Base-by-base conservation (phyloP, 2,797 vertebrate species). In the Xerus rutilus region DNA sequence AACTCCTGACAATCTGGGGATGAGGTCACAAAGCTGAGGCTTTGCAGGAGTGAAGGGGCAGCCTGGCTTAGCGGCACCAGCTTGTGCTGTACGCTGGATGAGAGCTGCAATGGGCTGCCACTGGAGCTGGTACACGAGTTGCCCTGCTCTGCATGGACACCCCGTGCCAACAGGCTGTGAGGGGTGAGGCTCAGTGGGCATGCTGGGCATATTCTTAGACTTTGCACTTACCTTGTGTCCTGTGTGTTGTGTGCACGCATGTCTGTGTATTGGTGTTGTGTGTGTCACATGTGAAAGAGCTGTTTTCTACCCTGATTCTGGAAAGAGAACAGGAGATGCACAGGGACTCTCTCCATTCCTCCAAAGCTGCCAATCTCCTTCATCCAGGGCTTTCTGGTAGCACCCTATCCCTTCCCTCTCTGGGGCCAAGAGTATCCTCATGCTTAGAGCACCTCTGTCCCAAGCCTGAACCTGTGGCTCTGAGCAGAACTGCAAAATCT, bases 1-100 rank as follows among this genome's bases (percentile, higher is more conserved):
- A 98, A 65, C 54, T 39, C 97, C 98, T 94, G 97, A 98, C 97
- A 97, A 97, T 97, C 96, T 95, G 86, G 93, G 96, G 97, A 97
- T 94, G 96, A 97, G 95, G 98, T 96, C 96, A 97, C 93, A 95
- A 98, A 98, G 96, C 96, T 89, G 95, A 97, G 91, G 94, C 93
- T 97, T 98, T 96, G 96, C 96, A 62, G 96, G 98, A 97, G 96
- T 70, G 25, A 89, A 84, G 93, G 90, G 89, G 93, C 94, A 96
- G 97, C 96, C 94, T 95, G 91, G 94, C 96, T 97, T 97, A 97
- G 74, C 83, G 91, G 95, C 92, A 78, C 77, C 86, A 86, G 65
- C 97, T 95, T 89, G 89, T 96, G 74, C 95, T 3, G 0, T 2
- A 7, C 57, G 30, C 43, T 52, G 43, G n/a, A n/a, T 8, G 2